These are phyloP conservation scores for Drosophila kurseongensis DNA, from an alignment of 1,140 invertebrate genomes.

Conservation along the genomic window DNA sequence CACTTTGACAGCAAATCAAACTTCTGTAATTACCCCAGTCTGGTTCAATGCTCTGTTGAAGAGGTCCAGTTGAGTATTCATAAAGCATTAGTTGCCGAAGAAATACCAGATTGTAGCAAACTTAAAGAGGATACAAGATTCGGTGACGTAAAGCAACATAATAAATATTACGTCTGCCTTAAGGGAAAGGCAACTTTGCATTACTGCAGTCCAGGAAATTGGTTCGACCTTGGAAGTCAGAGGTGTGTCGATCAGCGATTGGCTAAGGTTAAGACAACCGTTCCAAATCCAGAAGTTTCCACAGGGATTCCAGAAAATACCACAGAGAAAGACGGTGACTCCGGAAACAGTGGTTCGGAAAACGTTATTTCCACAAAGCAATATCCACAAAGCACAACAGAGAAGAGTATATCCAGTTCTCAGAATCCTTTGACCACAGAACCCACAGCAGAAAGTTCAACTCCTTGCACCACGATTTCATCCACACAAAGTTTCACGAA, in stretches of 20 bases:
- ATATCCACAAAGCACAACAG: background rate
- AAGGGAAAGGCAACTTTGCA: constrained; percentile 29
- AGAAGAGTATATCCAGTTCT: background rate
- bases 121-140: constrained; percentile 15
- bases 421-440: background rate
- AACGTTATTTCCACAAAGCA: background rate
- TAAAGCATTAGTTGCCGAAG: background rate
- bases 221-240: constrained; percentile 45
- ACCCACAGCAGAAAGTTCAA: background rate
- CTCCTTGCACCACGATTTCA: background rate
- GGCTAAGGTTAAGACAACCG: constrained; percentile 14
- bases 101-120: constrained; percentile 23
- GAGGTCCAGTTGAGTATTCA: background rate
- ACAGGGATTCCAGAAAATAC: background rate
- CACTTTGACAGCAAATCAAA: constrained; percentile 37
- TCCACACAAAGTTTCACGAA: background rate
- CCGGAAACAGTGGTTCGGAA: background rate
- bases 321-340: background rate
- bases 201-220: constrained; percentile 50
- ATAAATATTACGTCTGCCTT: constrained; percentile 56
- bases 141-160: constrained; percentile 34
- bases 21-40: constrained; percentile 44
- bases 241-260: constrained; percentile 29
- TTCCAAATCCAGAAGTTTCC: background rate
- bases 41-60: constrained; percentile 38